These are phyloP conservation scores for Rhinoraja longicauda DNA, from an alignment of 2,797 vertebrate genomes.

Conservation along the genomic window DNA sequence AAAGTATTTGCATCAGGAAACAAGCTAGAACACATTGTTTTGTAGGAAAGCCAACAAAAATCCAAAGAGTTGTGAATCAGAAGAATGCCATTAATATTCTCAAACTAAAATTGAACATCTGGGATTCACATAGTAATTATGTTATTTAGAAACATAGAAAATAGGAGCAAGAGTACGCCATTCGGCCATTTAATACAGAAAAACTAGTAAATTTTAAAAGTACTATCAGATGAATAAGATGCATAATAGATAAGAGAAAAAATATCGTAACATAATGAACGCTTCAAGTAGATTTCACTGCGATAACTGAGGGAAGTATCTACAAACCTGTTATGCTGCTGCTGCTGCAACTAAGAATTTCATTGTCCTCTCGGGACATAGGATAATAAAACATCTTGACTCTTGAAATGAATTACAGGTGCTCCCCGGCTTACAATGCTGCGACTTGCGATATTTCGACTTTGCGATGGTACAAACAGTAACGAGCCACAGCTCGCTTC, in stretches of 20 bases:
- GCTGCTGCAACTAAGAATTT: too few relatives aligned
- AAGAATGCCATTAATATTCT: not conserved
- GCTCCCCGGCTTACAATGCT: too few relatives aligned
- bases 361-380: too few relatives aligned
- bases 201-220: not conserved
- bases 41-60: not conserved
- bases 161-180: too few relatives aligned
- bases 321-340: too few relatives aligned
- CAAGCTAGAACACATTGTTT: conserved; percentile 25
- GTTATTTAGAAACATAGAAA: not conserved
- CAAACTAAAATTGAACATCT: conserved; percentile 19
- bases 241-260: not conserved
- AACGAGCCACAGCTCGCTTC: too few relatives aligned
- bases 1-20: conserved; percentile 19
- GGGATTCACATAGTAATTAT: not conserved
- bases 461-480: too few relatives aligned
- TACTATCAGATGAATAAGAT: not conserved
- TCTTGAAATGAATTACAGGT: too few relatives aligned
- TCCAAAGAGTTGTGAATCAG: not conserved
- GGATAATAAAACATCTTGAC: too few relatives aligned
- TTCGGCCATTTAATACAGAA: too few relatives aligned
- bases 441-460: too few relatives aligned
- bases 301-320: too few relatives aligned
- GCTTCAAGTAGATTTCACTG: not conserved
- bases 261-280: not conserved